phyloP scores from a whole-genome alignment of 2,797 vertebrate genomes.

The Notoglanidium macrostoma region DNA sequence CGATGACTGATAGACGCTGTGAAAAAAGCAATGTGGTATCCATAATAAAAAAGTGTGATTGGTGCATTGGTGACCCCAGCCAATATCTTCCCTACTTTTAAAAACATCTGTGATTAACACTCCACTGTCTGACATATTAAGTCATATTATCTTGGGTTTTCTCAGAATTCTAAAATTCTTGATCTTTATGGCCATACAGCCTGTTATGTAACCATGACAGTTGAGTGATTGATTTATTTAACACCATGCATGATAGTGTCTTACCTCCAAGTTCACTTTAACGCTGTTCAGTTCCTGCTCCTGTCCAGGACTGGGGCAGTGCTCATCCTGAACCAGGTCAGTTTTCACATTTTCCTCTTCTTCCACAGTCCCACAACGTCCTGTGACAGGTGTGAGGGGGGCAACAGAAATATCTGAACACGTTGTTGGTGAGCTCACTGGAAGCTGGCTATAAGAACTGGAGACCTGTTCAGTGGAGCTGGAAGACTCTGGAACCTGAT shows the following conservation, averaged over 20 bases:
- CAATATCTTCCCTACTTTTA: background rate
- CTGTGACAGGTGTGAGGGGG: slow-evolving; percentile 2
- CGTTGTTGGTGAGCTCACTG: background rate
- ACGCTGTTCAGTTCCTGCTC: slow-evolving; percentile 50
- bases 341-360: slow-evolving; percentile 34
- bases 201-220: background rate
- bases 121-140: background rate
- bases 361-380: slow-evolving; percentile 40
- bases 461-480: slow-evolving; percentile 44
- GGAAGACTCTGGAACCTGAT: slow-evolving; percentile 49
- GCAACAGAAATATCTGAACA: background rate
- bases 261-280: slow-evolving; percentile 45
- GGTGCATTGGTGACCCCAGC: background rate
- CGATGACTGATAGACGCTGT: background rate
- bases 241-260: background rate
- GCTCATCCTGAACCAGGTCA: slow-evolving; percentile 34
- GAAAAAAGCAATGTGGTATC: background rate
- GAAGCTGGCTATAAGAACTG: slow-evolving; percentile 1
- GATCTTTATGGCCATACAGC: background rate
- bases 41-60: background rate
- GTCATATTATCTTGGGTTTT: background rate
- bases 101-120: background rate
- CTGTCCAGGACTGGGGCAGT: slow-evolving; percentile 44
- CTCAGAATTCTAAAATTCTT: background rate
- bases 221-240: background rate